Base-by-base conservation (phyloP, 2,113 vertebrate species). In the Glaucidium brasilianum region DNA sequence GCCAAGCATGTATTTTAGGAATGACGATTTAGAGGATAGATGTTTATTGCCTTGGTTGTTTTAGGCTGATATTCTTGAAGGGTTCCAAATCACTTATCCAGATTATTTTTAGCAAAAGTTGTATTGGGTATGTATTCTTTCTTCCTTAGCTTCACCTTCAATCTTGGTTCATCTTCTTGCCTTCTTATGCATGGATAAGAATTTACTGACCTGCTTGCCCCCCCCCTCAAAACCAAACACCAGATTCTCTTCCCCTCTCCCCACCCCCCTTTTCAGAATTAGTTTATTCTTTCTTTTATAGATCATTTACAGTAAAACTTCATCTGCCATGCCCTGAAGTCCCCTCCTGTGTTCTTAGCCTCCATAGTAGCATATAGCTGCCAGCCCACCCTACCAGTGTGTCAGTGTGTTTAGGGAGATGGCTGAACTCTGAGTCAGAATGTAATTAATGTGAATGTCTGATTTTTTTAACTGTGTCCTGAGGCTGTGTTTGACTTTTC, bases 171-270 rank as follows among this genome's bases (percentile, higher is more conserved):
- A 16, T 72, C 2, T 58, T 87, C 45, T 14, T 94, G 13, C 5
- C 2, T 56, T 64, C 39, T 88, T 50, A 50, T 25, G 27, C 10
- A 66, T 23, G 7, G 26, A 14, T 68, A 81, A 25, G 27, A 77
- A 84, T 75, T 56, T 74, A 67, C 34, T 47, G 74, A 91, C 37
- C 35, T 91, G 18, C 25, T 81, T 56, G 8, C 15, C 82, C n/a
- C n/a, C n/a, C n/a, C n/a, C n/a, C n/a, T n/a, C n/a, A 15, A 49
- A 12, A n/a, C 67, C 3, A 15, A 39, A 34, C 34, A 19, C 4
- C 20, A 45, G 25, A 32, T 37, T 64, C 8, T 32, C 3, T 35
- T 5, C n/a, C 19, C 2, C 1, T 2, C 0, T 0, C 1, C 6
- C 9, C 0, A 0, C 1, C 6, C 9, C 12, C 60, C 83, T 68